These are phyloP conservation scores for Oreortyx pictus DNA, from an alignment of 2,797 vertebrate species.

Conservation along the genomic window DNA sequence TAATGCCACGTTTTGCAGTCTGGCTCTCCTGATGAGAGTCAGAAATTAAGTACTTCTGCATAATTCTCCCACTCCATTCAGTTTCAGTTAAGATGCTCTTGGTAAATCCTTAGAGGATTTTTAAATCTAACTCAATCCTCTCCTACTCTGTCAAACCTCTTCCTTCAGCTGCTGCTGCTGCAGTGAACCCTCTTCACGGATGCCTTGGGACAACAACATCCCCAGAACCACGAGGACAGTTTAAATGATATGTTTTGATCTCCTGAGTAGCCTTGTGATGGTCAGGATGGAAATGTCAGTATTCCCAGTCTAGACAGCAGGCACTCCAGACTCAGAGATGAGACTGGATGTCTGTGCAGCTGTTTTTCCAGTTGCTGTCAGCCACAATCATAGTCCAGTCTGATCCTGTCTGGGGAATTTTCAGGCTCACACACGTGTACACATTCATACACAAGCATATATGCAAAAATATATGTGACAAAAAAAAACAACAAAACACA, in stretches of 20 bases:
- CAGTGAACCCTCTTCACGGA: constrained; percentile 8
- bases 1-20: background rate
- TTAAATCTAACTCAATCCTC: constrained; percentile 25
- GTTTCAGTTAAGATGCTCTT: constrained; percentile 11
- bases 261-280: background rate
- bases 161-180: constrained; percentile 16
- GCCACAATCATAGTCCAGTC: background rate
- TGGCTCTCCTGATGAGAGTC: background rate
- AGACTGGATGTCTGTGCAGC: background rate
- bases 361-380: background rate
- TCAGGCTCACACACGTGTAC: background rate
- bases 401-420: background rate
- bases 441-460: background rate
- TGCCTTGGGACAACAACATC: background rate
- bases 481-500: too few species aligned
- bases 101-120: background rate
- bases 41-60: background rate
- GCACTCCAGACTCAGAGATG: background rate
- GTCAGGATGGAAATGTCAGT: background rate
- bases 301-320: background rate
- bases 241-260: constrained; percentile 1
- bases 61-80: background rate
- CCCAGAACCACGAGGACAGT: background rate
- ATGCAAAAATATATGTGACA: background rate
- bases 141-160: background rate